Evolutionary conservation across 30 jellyfish, hydroid and myxozoan species (phyloP), one percentile per base, ranked within the genome.

Genomic region (Cassiopea xamachana): DNA sequence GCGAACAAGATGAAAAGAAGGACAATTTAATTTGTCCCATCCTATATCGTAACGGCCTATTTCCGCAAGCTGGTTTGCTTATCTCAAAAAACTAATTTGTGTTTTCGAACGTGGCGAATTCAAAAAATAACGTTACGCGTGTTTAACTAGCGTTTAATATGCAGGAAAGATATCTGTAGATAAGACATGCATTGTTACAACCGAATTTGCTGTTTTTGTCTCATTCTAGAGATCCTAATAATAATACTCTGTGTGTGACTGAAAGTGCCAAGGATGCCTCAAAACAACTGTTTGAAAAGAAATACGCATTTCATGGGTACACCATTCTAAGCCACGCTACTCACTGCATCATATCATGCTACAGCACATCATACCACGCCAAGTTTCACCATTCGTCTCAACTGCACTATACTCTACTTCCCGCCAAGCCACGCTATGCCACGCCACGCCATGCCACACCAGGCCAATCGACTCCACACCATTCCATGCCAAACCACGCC

Each of bases 81-180:
- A 71, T 67, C 74, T 7, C 48, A 72, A 64, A 64, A 82, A 70
- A 68, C 58, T 78, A 78, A 78, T 78, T 78, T 78, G 87, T 39
- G 75, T 1, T 75, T 7, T 78, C 51, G 48, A 78, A 78, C 49
- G 15, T 78, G 1, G 51, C 14, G 59, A 76, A 78, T 59, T 7
- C 27, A 45, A 44, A 51, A 78, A 48, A 78, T 78, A 78, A 78
- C 87, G 87, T 49, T 78, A 78, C 55, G 75, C 15, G 55, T 78
- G 87, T 60, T 50, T 48, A 78, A 78, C 87, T 78, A 78, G 76
- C 87, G 87, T 78, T 49, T 78, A 78, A 78, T 78, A 78, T 48
- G 75, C 71, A 48, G 49, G 87, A 67, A 67, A 67, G 76, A 67
- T 67, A 67, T 67, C 6, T 2, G 50, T n/a, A 71, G 80, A 71